A percentile compares a stretch with the other conserved stretches of the same genome.
These are phyloP conservation scores for Cyanoramphus novaezelandiae DNA, from an alignment of 2,113 vertebrate genomes.

Conservation along the genomic window DNA sequence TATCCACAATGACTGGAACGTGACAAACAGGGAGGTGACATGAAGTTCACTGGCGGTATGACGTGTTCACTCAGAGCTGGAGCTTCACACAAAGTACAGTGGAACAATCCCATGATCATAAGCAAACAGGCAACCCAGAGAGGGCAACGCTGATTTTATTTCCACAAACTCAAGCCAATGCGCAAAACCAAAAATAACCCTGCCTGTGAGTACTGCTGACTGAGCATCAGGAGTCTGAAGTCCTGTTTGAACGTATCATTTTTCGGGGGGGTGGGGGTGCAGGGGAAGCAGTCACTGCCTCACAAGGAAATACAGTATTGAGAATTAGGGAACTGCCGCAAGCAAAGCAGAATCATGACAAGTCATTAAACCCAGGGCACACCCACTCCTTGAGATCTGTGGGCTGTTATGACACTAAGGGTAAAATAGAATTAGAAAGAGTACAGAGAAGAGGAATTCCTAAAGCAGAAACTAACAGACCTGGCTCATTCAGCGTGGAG, in stretches of 20 bases:
- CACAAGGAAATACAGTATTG: neutral
- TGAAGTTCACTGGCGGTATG: neutral
- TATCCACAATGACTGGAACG: neutral
- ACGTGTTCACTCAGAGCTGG: neutral
- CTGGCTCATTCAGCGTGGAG: neutral
- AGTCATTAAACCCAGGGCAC: slow-evolving; percentile 3
- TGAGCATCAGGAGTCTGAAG: neutral
- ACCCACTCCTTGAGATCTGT: slow-evolving; percentile 17
- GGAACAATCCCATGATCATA: neutral
- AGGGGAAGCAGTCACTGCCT: neutral
- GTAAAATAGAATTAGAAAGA: neutral
- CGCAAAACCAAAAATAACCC: neutral
- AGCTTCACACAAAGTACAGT: neutral
- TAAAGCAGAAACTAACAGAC: neutral
- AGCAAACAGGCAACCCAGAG: neutral
- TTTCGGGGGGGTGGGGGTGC: rapidly evolving
- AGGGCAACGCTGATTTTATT: neutral
- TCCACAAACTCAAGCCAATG: neutral
- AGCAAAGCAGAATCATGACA: slow-evolving; percentile 30
- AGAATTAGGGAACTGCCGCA: slow-evolving; percentile 1
- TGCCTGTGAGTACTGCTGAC: neutral
- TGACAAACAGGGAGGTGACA: neutral
- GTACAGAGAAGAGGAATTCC: neutral
- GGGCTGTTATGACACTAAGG: neutral
- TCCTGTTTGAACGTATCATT: neutral